These are phyloP conservation scores for Epirrhoe tristata DNA, from an alignment of 2,888 invertebrate species.

Conservation along the genomic window DNA sequence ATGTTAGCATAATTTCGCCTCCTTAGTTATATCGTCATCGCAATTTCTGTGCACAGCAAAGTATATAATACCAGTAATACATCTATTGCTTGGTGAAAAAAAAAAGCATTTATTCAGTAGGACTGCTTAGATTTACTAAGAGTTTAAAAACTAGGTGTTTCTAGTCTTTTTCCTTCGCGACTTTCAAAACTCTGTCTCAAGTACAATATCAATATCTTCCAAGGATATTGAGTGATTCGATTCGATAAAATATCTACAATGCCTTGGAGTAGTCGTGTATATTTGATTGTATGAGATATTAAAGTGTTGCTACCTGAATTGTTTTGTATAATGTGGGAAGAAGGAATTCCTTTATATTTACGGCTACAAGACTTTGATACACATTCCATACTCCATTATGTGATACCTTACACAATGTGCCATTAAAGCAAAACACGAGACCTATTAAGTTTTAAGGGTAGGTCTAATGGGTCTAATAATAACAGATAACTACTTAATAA, in stretches of 20 bases:
- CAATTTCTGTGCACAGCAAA: slow-evolving; percentile 20
- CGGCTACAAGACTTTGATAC: slow-evolving; percentile 14
- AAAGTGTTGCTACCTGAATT: background rate
- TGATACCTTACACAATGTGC: background rate
- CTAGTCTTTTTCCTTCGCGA: too few relatives aligned
- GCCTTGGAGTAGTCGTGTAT: too few relatives aligned
- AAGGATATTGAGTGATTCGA: too few relatives aligned
- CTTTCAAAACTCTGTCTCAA: too few relatives aligned
- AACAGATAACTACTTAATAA: too few relatives aligned
- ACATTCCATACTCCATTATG: background rate
- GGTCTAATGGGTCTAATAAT: background rate
- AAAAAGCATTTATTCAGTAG: too few relatives aligned
- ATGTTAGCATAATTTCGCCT: slow-evolving; percentile 21
- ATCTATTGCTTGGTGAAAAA: too few relatives aligned
- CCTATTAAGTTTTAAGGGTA: slow-evolving; percentile 4
- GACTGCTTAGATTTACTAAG: too few relatives aligned
- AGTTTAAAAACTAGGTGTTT: too few relatives aligned
- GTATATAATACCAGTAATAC: slow-evolving; percentile 1
- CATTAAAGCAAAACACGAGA: background rate
- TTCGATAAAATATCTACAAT: too few relatives aligned
- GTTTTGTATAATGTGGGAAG: slow-evolving; percentile 29
- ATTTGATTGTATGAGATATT: background rate
- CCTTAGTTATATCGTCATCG: slow-evolving; percentile 17
- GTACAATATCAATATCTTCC: too few relatives aligned
- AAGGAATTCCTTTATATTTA: slow-evolving; percentile 44